Base-by-base conservation (phyloP, 1,140 invertebrate genomes). In the Neocloeon triangulifer region DNA sequence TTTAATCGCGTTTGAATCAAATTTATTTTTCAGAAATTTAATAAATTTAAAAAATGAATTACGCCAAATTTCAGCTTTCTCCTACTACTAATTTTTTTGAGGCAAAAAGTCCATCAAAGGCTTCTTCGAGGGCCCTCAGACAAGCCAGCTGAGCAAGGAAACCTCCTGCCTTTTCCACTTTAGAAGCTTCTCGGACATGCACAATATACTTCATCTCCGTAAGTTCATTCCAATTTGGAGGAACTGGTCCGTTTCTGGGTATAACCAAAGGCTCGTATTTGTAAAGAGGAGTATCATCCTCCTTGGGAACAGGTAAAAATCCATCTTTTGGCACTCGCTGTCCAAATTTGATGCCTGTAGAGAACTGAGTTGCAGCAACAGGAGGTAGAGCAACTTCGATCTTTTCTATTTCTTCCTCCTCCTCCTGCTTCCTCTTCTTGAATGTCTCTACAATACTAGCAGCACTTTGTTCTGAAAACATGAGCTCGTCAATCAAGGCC, bases 401-500 rank as follows among this genome's bases (percentile, higher is more conserved):
- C n/a, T n/a, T 33, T 21, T 19, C 23, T 23, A 26, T 34, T 2
- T 15, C 12, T 25, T 16, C 23, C 10, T 35, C 14, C 22, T 31
- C 21, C 31, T 39, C 39, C 27, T 16, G 27, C 10, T 14, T 16
- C 27, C 12, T 17, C 14, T 9, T 29, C 19, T 29, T 16, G 27
- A 86, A 89, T 23, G 67, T 73, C 33, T 72, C 73, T 1, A 96
- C 55, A 39, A 96, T 95, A 40, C 76, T 71, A 34, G 76, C 72
- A 0, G 85, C 86, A 55, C 89, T 69, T 15, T 66, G 69, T 41
- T 85, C 77, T 6, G 84, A 86, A 53, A 80, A 88, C 73, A 89
- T 92, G 2, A 95, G 56, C 47, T 92, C 84, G 56, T 94, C 85
- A 39, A 94, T 89, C 0, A 94, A 54, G 2, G 77, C 77, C 50